Conservation (phyloP, 2,888 invertebrate genomes). For the Cephonodes hylas region DNA sequence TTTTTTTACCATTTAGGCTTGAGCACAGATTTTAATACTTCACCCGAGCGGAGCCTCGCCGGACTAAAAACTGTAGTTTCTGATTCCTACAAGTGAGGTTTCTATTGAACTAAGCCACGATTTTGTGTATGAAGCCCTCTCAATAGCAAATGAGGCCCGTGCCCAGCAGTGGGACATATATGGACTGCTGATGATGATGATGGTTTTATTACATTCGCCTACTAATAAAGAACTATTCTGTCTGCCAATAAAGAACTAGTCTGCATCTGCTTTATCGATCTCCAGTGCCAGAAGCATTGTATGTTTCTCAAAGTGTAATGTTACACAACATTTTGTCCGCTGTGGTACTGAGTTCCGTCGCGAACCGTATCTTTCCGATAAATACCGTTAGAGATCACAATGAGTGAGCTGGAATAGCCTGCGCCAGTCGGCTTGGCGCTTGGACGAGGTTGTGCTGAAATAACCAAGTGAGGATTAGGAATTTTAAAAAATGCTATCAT, state of each 20-base stretch:
- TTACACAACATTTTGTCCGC: background rate
- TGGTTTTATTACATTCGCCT: background rate
- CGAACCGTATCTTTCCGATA: background rate
- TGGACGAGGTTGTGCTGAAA: background rate
- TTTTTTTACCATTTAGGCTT: too few relatives aligned
- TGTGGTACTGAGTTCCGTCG: background rate
- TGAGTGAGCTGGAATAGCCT: background rate
- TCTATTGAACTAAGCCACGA: too few relatives aligned
- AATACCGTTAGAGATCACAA: background rate
- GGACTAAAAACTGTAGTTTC: too few relatives aligned
- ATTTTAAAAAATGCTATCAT: background rate
- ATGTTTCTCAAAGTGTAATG: background rate
- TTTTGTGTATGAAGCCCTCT: too few relatives aligned
- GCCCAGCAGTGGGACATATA: too few relatives aligned
- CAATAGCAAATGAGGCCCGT: too few relatives aligned
- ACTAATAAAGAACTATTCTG: background rate
- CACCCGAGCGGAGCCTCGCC: too few relatives aligned
- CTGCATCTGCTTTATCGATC: too few relatives aligned
- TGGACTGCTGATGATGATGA: background rate
- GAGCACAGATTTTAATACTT: too few relatives aligned
- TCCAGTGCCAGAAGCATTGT: background rate
- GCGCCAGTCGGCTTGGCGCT: background rate
- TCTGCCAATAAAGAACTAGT: background rate
- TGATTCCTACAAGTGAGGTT: too few relatives aligned
- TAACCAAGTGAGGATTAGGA: too few relatives aligned